These are phyloP conservation scores for Platichthys stellatus DNA, from an alignment of 2,113 vertebrate species.

Conservation along the genomic window DNA sequence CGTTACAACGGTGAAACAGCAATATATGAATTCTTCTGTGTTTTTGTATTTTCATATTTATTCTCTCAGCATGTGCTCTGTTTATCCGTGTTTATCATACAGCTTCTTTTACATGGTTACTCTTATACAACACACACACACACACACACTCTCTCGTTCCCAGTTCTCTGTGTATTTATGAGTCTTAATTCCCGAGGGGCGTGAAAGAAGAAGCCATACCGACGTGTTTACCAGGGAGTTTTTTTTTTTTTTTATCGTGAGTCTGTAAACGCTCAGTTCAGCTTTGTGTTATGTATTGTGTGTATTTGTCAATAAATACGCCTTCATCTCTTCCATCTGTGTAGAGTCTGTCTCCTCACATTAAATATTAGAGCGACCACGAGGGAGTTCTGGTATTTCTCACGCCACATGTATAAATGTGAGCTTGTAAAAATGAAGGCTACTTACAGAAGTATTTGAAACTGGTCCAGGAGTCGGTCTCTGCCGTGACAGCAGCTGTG, in stretches of 20 bases:
- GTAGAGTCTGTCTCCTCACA: neutral
- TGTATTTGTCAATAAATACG: conserved; percentile 73
- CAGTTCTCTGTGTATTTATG: conserved; percentile 71
- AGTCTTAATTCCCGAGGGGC: conserved; percentile 68
- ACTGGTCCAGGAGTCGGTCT: too few relatives aligned
- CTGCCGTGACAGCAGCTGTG: too few relatives aligned
- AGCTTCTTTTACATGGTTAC: conserved; percentile 42
- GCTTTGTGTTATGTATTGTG: conserved; percentile 57
- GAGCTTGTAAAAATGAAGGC: too few relatives aligned
- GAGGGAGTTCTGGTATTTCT: too few relatives aligned
- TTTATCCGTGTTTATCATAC: conserved; percentile 65
- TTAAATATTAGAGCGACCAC: neutral
- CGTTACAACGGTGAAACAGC: conserved; percentile 41
- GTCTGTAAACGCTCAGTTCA: conserved; percentile 42
- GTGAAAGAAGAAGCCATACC: conserved; percentile 52
- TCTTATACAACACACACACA: conserved; percentile 4
- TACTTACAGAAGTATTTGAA: too few relatives aligned
- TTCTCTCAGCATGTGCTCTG: conserved; percentile 72
- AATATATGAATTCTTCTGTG: conserved; percentile 56
- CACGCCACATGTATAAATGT: neutral
- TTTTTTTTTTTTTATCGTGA: conserved; percentile 18
- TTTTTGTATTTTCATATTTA: conserved; percentile 74
- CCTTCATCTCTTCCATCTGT: conserved; percentile 46
- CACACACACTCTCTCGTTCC: conserved; percentile 8
- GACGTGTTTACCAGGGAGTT: conserved; percentile 57